phyloP scores from a whole-genome alignment of 2,113 vertebrate species.

The Thunnus thynnus region DNA sequence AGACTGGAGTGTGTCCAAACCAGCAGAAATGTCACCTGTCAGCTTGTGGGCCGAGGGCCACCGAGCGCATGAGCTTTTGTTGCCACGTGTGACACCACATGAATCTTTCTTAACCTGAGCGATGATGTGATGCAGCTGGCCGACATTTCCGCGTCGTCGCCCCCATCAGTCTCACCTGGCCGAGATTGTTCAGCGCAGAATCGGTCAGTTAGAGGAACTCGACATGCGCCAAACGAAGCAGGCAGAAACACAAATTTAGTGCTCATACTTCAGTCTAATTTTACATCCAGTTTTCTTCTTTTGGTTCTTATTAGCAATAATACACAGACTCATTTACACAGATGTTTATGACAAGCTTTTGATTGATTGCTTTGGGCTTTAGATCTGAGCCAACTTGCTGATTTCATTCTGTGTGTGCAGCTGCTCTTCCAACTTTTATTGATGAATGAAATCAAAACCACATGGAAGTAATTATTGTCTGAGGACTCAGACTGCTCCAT shows the following conservation, averaged over 20 bases:
- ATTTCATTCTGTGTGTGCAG: slow-evolving; percentile 50
- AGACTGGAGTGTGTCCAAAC: slow-evolving; percentile 48
- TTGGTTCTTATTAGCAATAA: slow-evolving; percentile 13
- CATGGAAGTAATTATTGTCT: slow-evolving; percentile 28
- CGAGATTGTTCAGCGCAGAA: not conserved
- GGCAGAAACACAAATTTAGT: not conserved
- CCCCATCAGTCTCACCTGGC: slow-evolving; percentile 52
- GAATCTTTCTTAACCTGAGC: slow-evolving; percentile 60
- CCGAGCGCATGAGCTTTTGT: slow-evolving; percentile 45
- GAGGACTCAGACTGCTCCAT: slow-evolving; percentile 4
- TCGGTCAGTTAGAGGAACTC: too few relatives aligned
- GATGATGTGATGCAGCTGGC: slow-evolving; percentile 54
- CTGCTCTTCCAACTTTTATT: slow-evolving; percentile 57
- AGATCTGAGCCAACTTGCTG: slow-evolving; percentile 47
- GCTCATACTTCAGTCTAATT: not conserved
- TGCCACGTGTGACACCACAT: slow-evolving; percentile 40
- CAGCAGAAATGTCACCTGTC: slow-evolving; percentile 68
- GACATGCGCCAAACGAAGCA: too few relatives aligned
- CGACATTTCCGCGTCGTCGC: slow-evolving; percentile 34
- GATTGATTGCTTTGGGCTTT: slow-evolving; percentile 42
- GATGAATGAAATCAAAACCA: slow-evolving; percentile 42
- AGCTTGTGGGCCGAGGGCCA: slow-evolving; percentile 31
- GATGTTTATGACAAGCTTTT: slow-evolving; percentile 43
- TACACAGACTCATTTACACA: slow-evolving; percentile 1
- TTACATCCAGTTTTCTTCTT: not conserved